These are phyloP conservation scores for Planococcus citri DNA, from an alignment of 1,140 invertebrate genomes.

Conservation along the genomic window DNA sequence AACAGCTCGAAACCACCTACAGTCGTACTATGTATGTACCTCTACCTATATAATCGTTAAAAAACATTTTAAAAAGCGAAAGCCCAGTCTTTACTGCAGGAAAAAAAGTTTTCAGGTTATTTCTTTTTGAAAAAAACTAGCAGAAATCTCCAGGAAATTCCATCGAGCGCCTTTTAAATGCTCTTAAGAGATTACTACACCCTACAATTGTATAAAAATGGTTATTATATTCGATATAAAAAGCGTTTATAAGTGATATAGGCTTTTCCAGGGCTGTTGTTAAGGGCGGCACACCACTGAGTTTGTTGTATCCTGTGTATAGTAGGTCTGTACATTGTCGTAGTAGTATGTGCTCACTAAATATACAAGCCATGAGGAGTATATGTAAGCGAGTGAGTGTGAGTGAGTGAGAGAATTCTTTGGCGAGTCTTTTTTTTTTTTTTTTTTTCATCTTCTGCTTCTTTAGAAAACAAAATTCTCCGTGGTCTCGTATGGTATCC, in stretches of 20 bases:
- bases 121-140: not conserved
- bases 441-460: not conserved
- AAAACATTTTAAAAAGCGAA: slow-evolving; percentile 1
- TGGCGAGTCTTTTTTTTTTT: not conserved
- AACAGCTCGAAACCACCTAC: no score
- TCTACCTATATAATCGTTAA: not conserved
- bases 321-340: not conserved
- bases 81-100: not conserved
- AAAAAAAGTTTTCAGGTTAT: not conserved
- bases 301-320: not conserved
- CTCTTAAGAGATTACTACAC: slow-evolving; percentile 16
- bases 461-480: slow-evolving; percentile 9
- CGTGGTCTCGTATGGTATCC: not conserved
- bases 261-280: not conserved
- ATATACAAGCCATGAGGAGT: no score
- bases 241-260: slow-evolving; percentile 4
- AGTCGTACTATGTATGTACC: no score
- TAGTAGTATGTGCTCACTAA: no score
- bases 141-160: slow-evolving; percentile 2
- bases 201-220: slow-evolving; percentile 16
- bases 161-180: slow-evolving; percentile 16
- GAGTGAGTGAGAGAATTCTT: not conserved
- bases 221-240: slow-evolving; percentile 20
- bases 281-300: not conserved
- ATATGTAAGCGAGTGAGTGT: no score